Evolutionary conservation across 92 coral and sea anemone species (phyloP).

Genomic region (Diadumene lineata): DNA sequence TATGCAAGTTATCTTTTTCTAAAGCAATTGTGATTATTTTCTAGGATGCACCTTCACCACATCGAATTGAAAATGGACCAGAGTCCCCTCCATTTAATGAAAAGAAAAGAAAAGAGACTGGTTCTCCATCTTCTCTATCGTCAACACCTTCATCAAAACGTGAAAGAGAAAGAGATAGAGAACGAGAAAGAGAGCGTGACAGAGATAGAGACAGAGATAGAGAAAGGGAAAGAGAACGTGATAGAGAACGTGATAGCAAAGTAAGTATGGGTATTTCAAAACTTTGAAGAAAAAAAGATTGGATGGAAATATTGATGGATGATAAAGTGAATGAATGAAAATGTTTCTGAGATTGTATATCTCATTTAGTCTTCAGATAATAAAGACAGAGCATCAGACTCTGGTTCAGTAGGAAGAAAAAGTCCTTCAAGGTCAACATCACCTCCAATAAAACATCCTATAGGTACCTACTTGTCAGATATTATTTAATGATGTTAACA

Average conservation of each 20-base stretch:
- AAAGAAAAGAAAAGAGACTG: slow-evolving; percentile 93
- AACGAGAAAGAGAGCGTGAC: slow-evolving; percentile 18
- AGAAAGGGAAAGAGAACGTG: slow-evolving; percentile 34
- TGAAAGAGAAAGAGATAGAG: slow-evolving; percentile 40
- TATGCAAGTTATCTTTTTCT: too few species aligned
- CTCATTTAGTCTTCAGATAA: slow-evolving; percentile 63
- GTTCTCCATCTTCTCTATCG: slow-evolving; percentile 89
- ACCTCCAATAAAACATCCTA: slow-evolving; percentile 74
- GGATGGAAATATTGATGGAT: background rate
- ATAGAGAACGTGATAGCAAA: slow-evolving; percentile 29
- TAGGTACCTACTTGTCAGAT: slow-evolving; percentile 37
- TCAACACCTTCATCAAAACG: slow-evolving; percentile 97
- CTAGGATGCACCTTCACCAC: slow-evolving; percentile 92
- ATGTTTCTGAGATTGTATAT: slow-evolving; percentile 4
- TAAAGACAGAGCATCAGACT: slow-evolving; percentile 63
- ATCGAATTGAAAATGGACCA: slow-evolving; percentile 90
- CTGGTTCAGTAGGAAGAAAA: slow-evolving; percentile 80
- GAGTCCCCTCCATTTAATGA: slow-evolving; percentile 90
- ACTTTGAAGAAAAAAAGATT: background rate
- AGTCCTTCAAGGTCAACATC: slow-evolving; percentile 86
- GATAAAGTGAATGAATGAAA: background rate
- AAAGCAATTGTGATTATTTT: background rate
- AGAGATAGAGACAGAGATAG: slow-evolving; percentile 35
- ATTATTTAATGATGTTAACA: background rate
- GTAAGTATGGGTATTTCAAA: slow-evolving; percentile 12